These are phyloP conservation scores for human (Homo sapiens) DNA, from an alignment of 2,113 vertebrate genomes.

Conservation along the genomic window DNA sequence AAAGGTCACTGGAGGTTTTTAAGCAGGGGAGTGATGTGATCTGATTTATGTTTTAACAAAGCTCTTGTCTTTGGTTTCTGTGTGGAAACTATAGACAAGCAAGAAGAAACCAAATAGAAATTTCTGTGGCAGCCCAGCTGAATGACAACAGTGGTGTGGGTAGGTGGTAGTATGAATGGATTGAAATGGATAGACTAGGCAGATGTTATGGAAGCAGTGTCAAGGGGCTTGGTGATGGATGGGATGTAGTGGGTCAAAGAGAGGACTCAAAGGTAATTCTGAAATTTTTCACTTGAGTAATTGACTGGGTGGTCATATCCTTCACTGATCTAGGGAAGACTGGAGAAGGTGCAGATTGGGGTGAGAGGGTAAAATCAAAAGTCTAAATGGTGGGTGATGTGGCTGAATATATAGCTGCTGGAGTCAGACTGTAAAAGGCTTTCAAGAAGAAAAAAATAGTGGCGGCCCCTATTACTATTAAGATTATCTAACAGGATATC, in stretches of 20 bases:
- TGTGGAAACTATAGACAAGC: background rate
- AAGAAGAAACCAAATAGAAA: background rate
- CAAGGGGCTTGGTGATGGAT: background rate
- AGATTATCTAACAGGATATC: background rate
- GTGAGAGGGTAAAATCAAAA: background rate
- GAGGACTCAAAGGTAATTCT: background rate
- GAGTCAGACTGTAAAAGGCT: background rate
- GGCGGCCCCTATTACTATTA: background rate
- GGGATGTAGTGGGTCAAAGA: background rate
- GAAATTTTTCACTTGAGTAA: background rate
- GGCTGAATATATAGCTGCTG: background rate
- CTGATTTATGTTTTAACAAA: background rate
- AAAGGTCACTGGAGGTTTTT: background rate
- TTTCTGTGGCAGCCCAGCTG: fast-evolving
- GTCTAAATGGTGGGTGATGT: background rate
- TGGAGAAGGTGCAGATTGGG: background rate
- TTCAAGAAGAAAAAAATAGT: background rate
- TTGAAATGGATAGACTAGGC: background rate
- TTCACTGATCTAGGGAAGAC: background rate
- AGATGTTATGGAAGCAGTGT: background rate
- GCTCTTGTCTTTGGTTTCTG: background rate
- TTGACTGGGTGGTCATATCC: background rate
- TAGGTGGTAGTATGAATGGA: background rate
- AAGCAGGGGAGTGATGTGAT: background rate
- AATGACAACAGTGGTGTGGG: background rate